phyloP scores from a whole-genome alignment of 2,888 invertebrate species.

The Halictus quadricinctus region DNA sequence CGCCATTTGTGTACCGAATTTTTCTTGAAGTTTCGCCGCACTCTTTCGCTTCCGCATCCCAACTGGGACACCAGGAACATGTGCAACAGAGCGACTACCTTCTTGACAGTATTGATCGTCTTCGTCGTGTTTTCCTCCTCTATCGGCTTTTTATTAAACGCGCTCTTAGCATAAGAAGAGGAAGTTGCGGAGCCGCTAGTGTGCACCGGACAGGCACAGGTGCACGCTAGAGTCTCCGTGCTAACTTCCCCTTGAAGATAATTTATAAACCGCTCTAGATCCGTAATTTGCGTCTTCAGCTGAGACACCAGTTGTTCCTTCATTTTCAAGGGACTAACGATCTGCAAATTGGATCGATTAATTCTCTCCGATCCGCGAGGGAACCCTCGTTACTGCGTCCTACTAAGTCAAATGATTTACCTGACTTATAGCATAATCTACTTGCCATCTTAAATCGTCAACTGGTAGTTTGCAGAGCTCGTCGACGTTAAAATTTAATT shows the following conservation, averaged over 20 bases:
- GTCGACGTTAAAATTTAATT: slow-evolving; percentile 93
- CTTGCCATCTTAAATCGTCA: slow-evolving; percentile 93
- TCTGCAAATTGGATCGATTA: slow-evolving; percentile 81
- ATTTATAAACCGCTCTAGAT: slow-evolving; percentile 98
- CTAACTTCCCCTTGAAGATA: slow-evolving; percentile 92
- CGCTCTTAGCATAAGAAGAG: slow-evolving; percentile 76
- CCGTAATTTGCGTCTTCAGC: slow-evolving; percentile 97
- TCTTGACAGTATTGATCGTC: slow-evolving; percentile 91
- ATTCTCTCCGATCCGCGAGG: not conserved
- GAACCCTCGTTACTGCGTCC: not conserved
- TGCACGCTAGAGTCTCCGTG: slow-evolving; percentile 83
- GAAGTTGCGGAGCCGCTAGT: slow-evolving; percentile 71
- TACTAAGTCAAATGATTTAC: slow-evolving; percentile 75
- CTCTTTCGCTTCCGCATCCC: slow-evolving; percentile 90
- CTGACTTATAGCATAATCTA: slow-evolving; percentile 94
- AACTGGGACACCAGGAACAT: slow-evolving; percentile 96
- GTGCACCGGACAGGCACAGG: slow-evolving; percentile 83
- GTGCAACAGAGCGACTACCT: slow-evolving; percentile 94
- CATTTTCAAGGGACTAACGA: slow-evolving; percentile 96
- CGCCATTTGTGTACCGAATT: slow-evolving; percentile 97
- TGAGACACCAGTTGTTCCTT: slow-evolving; percentile 98
- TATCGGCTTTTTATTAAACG: slow-evolving; percentile 77
- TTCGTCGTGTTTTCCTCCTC: slow-evolving; percentile 83
- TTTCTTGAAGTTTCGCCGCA: slow-evolving; percentile 92
- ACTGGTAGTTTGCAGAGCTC: slow-evolving; percentile 89